Base-by-base conservation (phyloP, 2,888 invertebrate species). In the Salpingus planirostris region DNA sequence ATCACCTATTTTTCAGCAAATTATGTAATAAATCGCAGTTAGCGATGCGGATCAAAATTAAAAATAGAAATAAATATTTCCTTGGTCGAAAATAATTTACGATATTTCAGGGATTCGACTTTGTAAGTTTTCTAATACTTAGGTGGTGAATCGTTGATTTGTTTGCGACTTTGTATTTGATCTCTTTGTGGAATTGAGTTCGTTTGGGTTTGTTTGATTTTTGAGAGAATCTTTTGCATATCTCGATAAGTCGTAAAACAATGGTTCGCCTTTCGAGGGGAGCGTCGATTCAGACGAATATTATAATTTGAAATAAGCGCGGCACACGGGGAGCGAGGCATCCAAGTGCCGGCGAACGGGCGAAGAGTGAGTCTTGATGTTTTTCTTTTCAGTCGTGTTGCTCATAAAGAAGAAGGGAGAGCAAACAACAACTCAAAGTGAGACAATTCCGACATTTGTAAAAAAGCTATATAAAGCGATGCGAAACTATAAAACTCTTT, bases 401-500 rank as follows among this genome's bases (percentile, higher is more conserved):
- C 28, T 31, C 29, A 36, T 31, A 32, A 36, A 36, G 36, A 36
- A 36, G 36, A 36, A 32, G 26, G 29, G 36, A 38, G 49, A 50
- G 46, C 50, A 52, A 51, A 52, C 46, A 52, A 49, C 49, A 42
- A 47, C 46, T 49, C 52, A 53, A 51, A 51, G 52, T 54, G 49
- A 55, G 52, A 55, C 54, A 57, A 55, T 56, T 56, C 52, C 46
- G 47, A 52, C 55, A 52, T 55, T 57, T 54, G 52, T 52, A 55
- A 56, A 57, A 54, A 57, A 52, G 50, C 48, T 54, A 50, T 52
- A 55, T 51, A 55, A 56, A 52, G 54, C 47, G 54, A 57, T 56
- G 57, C 50, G 50, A 56, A 58, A 59, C 59, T 56, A 58, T 59
- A 59, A 59, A 59, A 57, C 54, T 57, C 55, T 54, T 55, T 55